Evolutionary conservation across 2,888 invertebrate species (phyloP), one percentile per base, ranked within the genome.

Genomic region (Copidosoma aretas): DNA sequence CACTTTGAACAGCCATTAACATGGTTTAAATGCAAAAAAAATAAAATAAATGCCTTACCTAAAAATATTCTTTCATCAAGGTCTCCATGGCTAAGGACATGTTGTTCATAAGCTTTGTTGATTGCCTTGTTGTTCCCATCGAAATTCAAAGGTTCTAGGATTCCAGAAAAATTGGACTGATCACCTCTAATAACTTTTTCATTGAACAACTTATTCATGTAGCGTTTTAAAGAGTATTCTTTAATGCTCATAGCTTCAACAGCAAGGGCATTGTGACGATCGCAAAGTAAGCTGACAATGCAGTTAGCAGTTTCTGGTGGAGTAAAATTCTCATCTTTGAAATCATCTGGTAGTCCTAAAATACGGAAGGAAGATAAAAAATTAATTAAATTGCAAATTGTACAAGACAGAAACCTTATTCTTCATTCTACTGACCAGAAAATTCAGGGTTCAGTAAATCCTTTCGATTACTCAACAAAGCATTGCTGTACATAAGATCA

Each of bases 61-160:
- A 97, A 88, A 85, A 98, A 95, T 84, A 98, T 94, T 79, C 97
- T 89, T 84, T 99, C 98, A 84, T 99, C 98, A 84, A 98, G 94
- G 84, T 97, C 96, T 1, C 97, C 97, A 71, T 93, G 92, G 81
- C 91, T 94, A 51, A 97, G 86, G 25, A 98, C 93, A 84, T 93
- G 94, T 63, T 93, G 92, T 81, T 97, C 97, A 83, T 99, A 99
- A 15, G 90, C 86, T 82, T 91, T 93, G 76, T 93, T 93, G 51
- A 97, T 86, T 75, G 91, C 91, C 85, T 93, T 94, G 43, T 91
- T 89, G 85, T 97, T 98, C 21, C 86, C 86, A 77, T 97, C 96
- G 85, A 96, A 97, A 79, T 90, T 89, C 17, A 88, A 87, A 39
- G 90, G 86, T 73, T 95, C 93, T 75, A 97, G 85, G 43, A 97